Evolutionary conservation across 2,797 vertebrate species (phyloP), one percentile per base, ranked within the genome.

Genomic region (Poecilia gillii): DNA sequence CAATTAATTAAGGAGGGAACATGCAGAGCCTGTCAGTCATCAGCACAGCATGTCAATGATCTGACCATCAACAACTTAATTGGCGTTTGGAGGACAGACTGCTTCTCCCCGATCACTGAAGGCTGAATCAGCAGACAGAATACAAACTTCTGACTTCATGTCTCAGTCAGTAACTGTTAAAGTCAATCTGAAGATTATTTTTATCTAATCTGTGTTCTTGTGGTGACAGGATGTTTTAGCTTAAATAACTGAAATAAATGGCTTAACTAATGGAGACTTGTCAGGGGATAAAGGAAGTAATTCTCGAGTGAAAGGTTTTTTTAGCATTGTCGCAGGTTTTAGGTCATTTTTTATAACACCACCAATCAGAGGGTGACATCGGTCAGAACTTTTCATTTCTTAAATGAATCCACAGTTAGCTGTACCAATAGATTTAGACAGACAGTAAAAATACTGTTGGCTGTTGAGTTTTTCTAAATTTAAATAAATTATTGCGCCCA

Each of bases 1-100:
- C 20, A 41, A 25, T 41, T 68, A 41, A 41, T 68, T 41, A 66
- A 39, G 16, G 62, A 20, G 8, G 23, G 0, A 72, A 47, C 88
- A 79, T 73, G 85, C 80, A 28, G 57, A 0, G 70, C 84, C 85
- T 87, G 91, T 76, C 89, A 90, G 85, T 92, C 89, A 87, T 89
- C 87, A 80, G 33, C 53, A 1, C 79, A 2, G 74, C 70, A 46
- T 81, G 85, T 89, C 92, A 85, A 85, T 83, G 84, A 93, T 83
- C 84, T 82, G 82, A 89, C 89, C 88, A 80, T 84, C 85, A 76
- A 41, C n/a, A n/a, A 43, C 80, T 77, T 90, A 87, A 89, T 86
- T 91, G 84, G 81, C 83, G 86, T 87, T 89, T 76, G 12, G 81
- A 85, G 76, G 85, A 88, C 71, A 7, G 3, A 43, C 81, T 74